These are phyloP conservation scores for Nephrotoma guestfalica DNA, from an alignment of 2,888 invertebrate species.

Conservation along the genomic window DNA sequence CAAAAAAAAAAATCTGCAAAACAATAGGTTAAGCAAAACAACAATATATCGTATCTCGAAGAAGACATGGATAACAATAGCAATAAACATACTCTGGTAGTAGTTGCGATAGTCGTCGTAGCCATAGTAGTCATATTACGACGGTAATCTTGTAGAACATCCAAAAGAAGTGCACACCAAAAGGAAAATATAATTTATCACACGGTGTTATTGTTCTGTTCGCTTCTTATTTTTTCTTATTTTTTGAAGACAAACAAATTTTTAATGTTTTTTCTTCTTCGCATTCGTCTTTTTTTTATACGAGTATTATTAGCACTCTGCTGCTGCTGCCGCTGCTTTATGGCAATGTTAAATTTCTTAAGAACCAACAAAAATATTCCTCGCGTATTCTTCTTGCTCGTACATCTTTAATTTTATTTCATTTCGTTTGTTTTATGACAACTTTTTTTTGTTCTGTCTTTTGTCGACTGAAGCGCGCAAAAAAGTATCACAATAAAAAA, in stretches of 20 bases:
- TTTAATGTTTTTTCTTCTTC: neutral
- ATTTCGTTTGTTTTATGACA: neutral
- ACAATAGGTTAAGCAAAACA: neutral
- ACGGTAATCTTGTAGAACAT: neutral
- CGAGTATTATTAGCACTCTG: neutral
- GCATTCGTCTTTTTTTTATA: neutral
- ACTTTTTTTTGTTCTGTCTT: neutral
- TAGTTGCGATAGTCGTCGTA: neutral
- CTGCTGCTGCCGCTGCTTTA: neutral
- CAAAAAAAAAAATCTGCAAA: neutral
- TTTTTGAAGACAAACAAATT: neutral
- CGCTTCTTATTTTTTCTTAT: neutral
- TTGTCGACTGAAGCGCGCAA: neutral
- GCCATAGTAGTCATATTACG: neutral
- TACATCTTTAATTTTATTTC: neutral
- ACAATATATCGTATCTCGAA: neutral
- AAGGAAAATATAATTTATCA: neutral
- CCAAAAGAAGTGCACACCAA: neutral
- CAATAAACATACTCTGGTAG: neutral
- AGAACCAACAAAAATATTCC: neutral
- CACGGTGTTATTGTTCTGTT: neutral
- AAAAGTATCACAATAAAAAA: neutral
- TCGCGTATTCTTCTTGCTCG: neutral
- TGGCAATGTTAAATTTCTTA: neutral
- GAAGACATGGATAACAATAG: neutral